These are phyloP conservation scores for Sinocyclocheilus maitianheensis DNA, from an alignment of 2,113 vertebrate genomes.

Conservation along the genomic window DNA sequence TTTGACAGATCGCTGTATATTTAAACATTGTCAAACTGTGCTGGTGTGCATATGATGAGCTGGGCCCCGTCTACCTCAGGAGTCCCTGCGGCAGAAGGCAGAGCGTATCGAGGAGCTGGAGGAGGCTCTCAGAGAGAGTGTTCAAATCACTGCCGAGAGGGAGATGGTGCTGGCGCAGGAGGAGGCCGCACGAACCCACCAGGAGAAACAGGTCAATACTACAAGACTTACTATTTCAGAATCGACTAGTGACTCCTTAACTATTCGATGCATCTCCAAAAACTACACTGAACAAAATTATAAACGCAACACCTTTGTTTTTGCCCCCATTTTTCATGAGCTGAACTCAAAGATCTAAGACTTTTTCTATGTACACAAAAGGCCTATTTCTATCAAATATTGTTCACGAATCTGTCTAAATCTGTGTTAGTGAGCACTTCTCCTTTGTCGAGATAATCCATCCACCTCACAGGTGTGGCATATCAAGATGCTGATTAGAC, in stretches of 20 bases:
- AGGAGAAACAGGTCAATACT: constrained; percentile 93
- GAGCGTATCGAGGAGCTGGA: constrained; percentile 98
- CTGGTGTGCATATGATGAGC: background rate
- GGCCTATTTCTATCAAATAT: too few species aligned
- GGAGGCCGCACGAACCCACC: constrained; percentile 91
- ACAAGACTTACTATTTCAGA: background rate
- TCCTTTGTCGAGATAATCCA: too few species aligned
- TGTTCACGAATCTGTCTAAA: too few species aligned
- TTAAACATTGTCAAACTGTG: background rate
- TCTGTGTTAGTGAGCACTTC: too few species aligned
- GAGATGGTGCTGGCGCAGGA: constrained; percentile 99
- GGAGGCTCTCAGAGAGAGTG: constrained; percentile 96
- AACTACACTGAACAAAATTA: too few species aligned
- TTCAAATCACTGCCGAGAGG: constrained; percentile 97
- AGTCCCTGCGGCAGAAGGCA: constrained; percentile 90
- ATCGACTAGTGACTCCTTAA: background rate
- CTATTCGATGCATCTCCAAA: background rate
- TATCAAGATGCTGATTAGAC: too few species aligned
- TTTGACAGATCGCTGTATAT: background rate
- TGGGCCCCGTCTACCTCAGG: constrained; percentile 72
- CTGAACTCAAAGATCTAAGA: too few species aligned
- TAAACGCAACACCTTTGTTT: too few species aligned
- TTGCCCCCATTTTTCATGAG: too few species aligned
- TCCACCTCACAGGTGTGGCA: too few species aligned
- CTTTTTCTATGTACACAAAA: too few species aligned